These are phyloP conservation scores for Sula dactylatra DNA, from an alignment of 2,113 vertebrate genomes.

Conservation along the genomic window DNA sequence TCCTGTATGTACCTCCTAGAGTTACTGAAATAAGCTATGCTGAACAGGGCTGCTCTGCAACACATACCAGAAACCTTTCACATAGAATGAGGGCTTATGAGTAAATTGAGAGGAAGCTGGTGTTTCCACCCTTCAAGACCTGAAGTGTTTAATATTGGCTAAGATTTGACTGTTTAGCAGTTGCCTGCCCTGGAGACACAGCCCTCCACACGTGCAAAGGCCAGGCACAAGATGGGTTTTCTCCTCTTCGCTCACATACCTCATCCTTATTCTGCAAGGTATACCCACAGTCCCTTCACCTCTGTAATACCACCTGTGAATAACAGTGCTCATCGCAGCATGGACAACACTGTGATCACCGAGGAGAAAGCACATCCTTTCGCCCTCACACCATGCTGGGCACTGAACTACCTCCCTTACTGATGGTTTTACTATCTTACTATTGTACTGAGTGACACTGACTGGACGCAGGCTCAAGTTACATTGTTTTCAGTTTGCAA, in stretches of 20 bases:
- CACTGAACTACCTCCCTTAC: too few species aligned
- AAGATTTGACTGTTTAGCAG: background rate
- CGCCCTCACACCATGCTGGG: background rate
- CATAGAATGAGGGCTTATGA: background rate
- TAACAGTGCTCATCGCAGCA: too few species aligned
- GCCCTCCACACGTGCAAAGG: background rate
- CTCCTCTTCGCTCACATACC: rapidly evolving
- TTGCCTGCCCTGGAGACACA: background rate
- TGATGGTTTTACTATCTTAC: background rate
- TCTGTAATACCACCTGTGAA: background rate
- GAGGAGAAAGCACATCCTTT: rapidly evolving
- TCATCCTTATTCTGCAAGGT: background rate
- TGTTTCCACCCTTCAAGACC: background rate
- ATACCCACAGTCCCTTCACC: background rate
- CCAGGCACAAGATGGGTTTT: background rate
- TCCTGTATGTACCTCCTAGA: background rate
- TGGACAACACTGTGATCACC: background rate
- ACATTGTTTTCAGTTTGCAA: rapidly evolving
- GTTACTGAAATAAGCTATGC: rapidly evolving
- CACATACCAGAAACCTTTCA: background rate
- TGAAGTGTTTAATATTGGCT: background rate
- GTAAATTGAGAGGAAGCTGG: background rate
- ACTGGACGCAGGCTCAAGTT: background rate
- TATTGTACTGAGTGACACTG: background rate
- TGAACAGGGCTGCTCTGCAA: background rate